Conservation (phyloP, 2,113 vertebrate genomes). For the Xenopus laevis region DNA sequence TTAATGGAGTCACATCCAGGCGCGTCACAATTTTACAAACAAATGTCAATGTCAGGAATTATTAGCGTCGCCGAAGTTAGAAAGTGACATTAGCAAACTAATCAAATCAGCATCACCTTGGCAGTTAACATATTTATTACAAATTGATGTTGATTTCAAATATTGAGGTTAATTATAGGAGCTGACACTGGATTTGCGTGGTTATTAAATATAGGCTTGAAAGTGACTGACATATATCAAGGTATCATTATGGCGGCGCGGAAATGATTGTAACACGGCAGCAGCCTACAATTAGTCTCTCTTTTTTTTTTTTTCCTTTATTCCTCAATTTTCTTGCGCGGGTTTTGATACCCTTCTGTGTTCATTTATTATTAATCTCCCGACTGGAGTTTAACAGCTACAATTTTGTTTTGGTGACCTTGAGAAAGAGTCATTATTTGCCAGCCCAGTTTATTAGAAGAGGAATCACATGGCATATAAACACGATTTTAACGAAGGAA, state of each 20-base stretch:
- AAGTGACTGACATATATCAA: slow-evolving; percentile 40
- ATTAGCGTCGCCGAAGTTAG: slow-evolving; percentile 31
- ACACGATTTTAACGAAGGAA: too few species aligned
- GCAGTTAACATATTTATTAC: slow-evolving; percentile 46
- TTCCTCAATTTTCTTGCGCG: background rate
- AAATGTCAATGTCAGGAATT: slow-evolving; percentile 40
- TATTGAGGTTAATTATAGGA: slow-evolving; percentile 47
- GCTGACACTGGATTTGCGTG: slow-evolving; percentile 28
- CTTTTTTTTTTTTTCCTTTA: slow-evolving; percentile 8
- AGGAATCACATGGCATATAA: too few species aligned
- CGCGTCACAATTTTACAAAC: slow-evolving; percentile 21
- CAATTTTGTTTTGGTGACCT: background rate
- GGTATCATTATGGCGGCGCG: slow-evolving; percentile 32
- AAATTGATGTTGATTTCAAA: slow-evolving; percentile 46
- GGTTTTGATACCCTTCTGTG: background rate
- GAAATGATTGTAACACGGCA: slow-evolving; percentile 9
- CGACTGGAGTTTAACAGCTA: background rate
- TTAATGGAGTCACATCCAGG: background rate
- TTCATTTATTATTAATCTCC: background rate
- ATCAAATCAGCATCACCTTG: slow-evolving; percentile 38
- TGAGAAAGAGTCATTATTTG: background rate
- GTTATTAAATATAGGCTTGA: slow-evolving; percentile 19
- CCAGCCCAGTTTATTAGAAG: too few species aligned
- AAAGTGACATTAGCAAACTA: slow-evolving; percentile 40
- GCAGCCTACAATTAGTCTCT: slow-evolving; percentile 29